Evolutionary conservation across 2,797 vertebrate species (phyloP).

Genomic region (Spatula clypeata): DNA sequence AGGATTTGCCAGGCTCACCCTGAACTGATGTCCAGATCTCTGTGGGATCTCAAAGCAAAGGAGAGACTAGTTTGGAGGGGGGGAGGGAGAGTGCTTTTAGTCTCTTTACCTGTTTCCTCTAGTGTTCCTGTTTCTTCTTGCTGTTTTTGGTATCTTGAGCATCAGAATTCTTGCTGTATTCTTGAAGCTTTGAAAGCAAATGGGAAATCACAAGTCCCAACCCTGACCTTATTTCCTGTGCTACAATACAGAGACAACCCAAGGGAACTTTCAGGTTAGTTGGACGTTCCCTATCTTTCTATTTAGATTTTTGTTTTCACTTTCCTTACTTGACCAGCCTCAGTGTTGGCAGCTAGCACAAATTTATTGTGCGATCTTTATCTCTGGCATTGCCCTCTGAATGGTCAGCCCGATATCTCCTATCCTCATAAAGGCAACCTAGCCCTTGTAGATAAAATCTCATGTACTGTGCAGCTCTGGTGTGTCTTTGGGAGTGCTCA

Average conservation of each 20-base stretch:
- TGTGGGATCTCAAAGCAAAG: not conserved
- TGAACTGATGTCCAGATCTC: not conserved
- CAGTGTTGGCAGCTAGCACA: not conserved
- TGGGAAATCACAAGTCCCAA: not conserved
- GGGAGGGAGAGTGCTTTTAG: accelerated
- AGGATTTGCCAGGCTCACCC: not conserved
- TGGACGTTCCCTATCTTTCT: not conserved
- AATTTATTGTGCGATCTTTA: not conserved
- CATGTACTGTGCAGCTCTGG: not conserved
- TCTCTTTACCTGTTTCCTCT: not conserved
- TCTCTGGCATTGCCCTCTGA: not conserved
- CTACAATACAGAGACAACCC: not conserved
- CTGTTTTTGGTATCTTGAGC: not conserved
- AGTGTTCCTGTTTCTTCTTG: conserved; percentile 8
- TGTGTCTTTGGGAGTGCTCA: not conserved
- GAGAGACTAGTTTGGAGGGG: not conserved
- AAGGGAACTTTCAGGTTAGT: not conserved
- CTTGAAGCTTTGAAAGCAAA: conserved; percentile 33
- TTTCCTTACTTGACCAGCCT: not conserved
- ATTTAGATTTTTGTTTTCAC: not conserved
- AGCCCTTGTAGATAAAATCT: not conserved
- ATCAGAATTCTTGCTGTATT: not conserved
- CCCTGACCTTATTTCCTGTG: not conserved
- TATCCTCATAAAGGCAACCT: not conserved
- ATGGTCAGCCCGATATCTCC: not conserved